A percentile compares a stretch with the other conserved stretches of the same genome.
phyloP scores from a whole-genome alignment of 2,797 vertebrate genomes.

The Darevskia nairensis region DNA sequence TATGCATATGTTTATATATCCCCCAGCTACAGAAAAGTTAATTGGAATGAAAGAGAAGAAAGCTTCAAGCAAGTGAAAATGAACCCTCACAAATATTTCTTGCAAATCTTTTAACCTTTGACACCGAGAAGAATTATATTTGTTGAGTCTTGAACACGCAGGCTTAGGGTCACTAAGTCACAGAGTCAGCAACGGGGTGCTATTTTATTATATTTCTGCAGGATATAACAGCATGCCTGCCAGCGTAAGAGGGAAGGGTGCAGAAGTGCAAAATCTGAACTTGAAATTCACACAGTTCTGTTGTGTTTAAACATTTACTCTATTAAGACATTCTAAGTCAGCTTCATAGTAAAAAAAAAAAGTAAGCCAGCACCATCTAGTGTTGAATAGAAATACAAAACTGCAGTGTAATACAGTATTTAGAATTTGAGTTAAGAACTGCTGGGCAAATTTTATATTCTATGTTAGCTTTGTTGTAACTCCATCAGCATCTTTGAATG shows the following conservation, averaged over 20 bases:
- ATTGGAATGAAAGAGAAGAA: background rate
- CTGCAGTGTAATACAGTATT: background rate
- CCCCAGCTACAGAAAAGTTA: background rate
- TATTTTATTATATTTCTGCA: slow-evolving; percentile 31
- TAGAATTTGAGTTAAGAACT: background rate
- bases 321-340: slow-evolving; percentile 1
- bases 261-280: background rate
- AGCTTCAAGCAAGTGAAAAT: background rate
- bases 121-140: slow-evolving; percentile 23
- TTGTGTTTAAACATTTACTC: slow-evolving; percentile 5
- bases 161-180: slow-evolving; percentile 12
- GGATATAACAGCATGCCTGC: slow-evolving; percentile 11
- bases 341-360: slow-evolving; percentile 24
- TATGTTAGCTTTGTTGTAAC: background rate
- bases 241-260: background rate
- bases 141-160: slow-evolving; percentile 7
- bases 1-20: slow-evolving; percentile 12
- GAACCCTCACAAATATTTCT: slow-evolving; percentile 28
- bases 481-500: background rate
- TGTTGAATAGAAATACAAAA: slow-evolving; percentile 50
- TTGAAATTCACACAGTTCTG: background rate
- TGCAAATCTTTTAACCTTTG: slow-evolving; percentile 18
- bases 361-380: slow-evolving; percentile 78
- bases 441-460: too few species aligned
- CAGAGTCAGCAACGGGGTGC: background rate